phyloP scores from a whole-genome alignment of 2,113 vertebrate genomes.

The Nansenia antarctica region DNA sequence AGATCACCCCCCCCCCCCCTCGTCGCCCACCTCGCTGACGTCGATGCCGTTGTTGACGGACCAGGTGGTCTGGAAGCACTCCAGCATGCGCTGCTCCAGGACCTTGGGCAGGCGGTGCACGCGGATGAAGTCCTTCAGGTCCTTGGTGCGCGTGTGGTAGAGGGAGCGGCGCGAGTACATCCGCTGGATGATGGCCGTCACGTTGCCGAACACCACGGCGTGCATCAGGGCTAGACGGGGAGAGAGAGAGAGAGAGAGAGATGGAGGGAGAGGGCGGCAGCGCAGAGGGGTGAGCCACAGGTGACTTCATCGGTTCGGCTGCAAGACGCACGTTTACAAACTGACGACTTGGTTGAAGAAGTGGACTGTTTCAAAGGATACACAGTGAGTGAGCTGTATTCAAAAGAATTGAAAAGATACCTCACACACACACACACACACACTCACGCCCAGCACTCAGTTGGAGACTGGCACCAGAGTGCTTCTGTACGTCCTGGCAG shows the following conservation, averaged over 20 bases:
- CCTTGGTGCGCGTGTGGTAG: slow-evolving; percentile 77
- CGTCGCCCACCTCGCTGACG: slow-evolving; percentile 66
- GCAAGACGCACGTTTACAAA: no score
- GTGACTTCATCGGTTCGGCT: not conserved
- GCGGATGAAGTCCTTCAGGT: slow-evolving; percentile 77
- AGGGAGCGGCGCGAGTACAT: slow-evolving; percentile 79
- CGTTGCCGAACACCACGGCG: slow-evolving; percentile 77
- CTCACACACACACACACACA: no score
- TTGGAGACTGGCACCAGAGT: no score
- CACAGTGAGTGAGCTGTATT: no score
- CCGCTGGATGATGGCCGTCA: slow-evolving; percentile 80
- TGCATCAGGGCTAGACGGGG: slow-evolving; percentile 72
- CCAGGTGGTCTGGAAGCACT: slow-evolving; percentile 79
- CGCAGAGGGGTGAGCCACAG: not conserved
- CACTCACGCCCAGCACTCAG: no score
- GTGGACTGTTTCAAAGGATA: not conserved
- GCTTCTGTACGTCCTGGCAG: no score
- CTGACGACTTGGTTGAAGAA: no score
- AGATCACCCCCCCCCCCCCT: not conserved
- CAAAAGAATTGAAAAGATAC: no score
- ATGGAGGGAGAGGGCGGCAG: not conserved
- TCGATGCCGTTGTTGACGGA: slow-evolving; percentile 76
- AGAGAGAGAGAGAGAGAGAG: not conserved
- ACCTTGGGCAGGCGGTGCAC: slow-evolving; percentile 78
- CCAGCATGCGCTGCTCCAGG: slow-evolving; percentile 77